These are phyloP conservation scores for Sarcophaga rosellei DNA, from an alignment of 2,888 invertebrate species.

Conservation along the genomic window DNA sequence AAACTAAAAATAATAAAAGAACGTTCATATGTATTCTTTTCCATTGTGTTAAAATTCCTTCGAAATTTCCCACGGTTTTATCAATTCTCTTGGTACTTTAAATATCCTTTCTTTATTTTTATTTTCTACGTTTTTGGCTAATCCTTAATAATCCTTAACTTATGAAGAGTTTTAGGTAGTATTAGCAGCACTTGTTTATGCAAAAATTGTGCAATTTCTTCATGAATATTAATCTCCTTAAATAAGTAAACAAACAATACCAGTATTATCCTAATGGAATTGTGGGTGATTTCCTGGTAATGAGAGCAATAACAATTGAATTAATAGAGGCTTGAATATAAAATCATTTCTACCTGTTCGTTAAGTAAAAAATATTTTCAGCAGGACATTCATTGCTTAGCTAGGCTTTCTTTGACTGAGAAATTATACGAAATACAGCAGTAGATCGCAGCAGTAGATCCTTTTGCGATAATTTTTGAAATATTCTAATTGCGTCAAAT, in stretches of 20 bases:
- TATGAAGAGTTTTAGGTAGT: conserved; percentile 34
- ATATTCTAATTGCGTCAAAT: too few species aligned
- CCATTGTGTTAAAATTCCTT: conserved; percentile 34
- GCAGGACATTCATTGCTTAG: too few species aligned
- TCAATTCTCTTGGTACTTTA: neutral
- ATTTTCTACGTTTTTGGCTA: conserved; percentile 35
- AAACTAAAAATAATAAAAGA: neutral
- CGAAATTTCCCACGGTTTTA: conserved; percentile 31
- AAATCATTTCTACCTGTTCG: neutral
- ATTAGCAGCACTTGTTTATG: conserved; percentile 41
- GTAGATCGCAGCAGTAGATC: too few species aligned
- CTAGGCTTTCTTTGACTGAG: too few species aligned
- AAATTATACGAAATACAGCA: too few species aligned
- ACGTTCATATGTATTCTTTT: neutral
- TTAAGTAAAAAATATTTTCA: too few species aligned
- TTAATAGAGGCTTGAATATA: neutral
- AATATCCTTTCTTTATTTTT: neutral
- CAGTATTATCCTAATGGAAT: neutral
- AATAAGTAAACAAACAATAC: too few species aligned
- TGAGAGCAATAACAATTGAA: neutral
- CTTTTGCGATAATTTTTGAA: too few species aligned
- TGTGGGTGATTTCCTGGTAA: conserved; percentile 17
- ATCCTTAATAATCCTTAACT: conserved; percentile 20
- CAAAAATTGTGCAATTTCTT: conserved; percentile 30
- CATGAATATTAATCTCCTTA: too few species aligned